Conservation (phyloP, 2,888 invertebrate species). For the Antitype chi region DNA sequence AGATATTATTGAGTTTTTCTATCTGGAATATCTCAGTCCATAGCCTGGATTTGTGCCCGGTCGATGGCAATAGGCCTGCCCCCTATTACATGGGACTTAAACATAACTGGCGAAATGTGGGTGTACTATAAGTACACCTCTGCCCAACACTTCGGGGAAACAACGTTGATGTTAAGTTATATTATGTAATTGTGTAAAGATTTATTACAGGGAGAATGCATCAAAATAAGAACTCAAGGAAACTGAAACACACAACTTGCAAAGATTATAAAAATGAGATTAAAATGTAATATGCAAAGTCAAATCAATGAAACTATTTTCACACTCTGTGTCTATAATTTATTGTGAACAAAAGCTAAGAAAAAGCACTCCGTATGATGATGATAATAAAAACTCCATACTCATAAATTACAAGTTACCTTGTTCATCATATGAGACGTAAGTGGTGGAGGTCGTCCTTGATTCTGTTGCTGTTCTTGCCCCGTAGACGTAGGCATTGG, state of each 20-base stretch:
- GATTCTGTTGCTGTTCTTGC: slow-evolving; percentile 81
- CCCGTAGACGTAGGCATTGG: slow-evolving; percentile 90
- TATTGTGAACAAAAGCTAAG: slow-evolving; percentile 11
- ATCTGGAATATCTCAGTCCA: no score
- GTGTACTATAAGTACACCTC: no score
- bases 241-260: not conserved
- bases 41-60: no score
- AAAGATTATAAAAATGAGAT: not conserved
- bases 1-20: no score
- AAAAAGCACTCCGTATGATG: slow-evolving; percentile 10
- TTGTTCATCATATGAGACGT: slow-evolving; percentile 92
- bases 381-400: not conserved
- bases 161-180: no score
- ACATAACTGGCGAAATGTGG: no score
- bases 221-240: not conserved
- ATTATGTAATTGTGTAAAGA: not conserved
- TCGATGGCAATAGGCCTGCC: no score
- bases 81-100: no score
- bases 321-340: not conserved
- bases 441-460: slow-evolving; percentile 88
- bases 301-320: slow-evolving; percentile 15
- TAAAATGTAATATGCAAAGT: not conserved
- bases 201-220: not conserved
- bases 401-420: slow-evolving; percentile 80
- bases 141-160: no score